phyloP scores from a whole-genome alignment of 2,888 invertebrate genomes.

The Epiblema foenella region DNA sequence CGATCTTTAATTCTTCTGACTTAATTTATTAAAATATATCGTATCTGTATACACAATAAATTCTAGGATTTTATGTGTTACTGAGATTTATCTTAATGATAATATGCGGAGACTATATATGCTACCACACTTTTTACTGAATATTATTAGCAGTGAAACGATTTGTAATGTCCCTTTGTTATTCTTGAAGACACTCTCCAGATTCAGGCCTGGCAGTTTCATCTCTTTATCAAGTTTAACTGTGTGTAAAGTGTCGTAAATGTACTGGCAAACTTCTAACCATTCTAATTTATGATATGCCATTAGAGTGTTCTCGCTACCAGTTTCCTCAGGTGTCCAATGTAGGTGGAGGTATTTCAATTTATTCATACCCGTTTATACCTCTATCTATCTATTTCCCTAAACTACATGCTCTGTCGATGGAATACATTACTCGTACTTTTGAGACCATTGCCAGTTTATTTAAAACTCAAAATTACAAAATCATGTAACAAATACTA shows the following conservation, averaged over 20 bases:
- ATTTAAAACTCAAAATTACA: background rate
- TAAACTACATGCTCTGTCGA: background rate
- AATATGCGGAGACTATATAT: background rate
- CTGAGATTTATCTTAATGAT: background rate
- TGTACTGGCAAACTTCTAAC: conserved; percentile 51
- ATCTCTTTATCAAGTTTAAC: conserved; percentile 56
- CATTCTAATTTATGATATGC: conserved; percentile 46
- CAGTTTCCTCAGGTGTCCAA: conserved; percentile 40
- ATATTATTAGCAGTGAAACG: conserved; percentile 4
- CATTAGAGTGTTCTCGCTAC: conserved; percentile 45
- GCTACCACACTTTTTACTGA: background rate
- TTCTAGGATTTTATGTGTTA: background rate
- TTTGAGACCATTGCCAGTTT: background rate
- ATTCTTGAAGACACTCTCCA: conserved; percentile 39
- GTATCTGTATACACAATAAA: too few relatives aligned
- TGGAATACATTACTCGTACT: background rate
- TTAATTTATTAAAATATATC: too few relatives aligned
- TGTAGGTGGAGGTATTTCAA: conserved; percentile 37
- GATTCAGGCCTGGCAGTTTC: conserved; percentile 42
- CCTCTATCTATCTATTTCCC: conserved; percentile 9
- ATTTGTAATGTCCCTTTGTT: conserved; percentile 21
- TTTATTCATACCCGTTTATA: conserved; percentile 37
- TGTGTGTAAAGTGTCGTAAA: conserved; percentile 56
- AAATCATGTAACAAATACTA: conserved; percentile 3
- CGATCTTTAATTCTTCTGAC: too few relatives aligned